These are phyloP conservation scores for Arbacia lixula DNA, from an alignment of 53 echinoderm and acorn worm species.

Conservation along the genomic window DNA sequence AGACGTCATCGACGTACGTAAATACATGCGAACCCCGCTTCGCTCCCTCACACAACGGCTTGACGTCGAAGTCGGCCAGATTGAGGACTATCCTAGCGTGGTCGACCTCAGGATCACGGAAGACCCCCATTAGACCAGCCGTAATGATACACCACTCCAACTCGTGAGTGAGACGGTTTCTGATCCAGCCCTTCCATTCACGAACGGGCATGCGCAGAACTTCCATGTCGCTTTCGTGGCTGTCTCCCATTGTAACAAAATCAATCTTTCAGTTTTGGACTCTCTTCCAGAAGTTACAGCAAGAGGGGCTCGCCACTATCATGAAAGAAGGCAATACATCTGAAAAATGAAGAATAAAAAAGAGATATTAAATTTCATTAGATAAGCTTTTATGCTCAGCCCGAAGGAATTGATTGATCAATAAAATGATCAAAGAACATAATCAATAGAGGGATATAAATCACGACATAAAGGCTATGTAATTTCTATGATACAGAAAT, in stretches of 20 bases:
- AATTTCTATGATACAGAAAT: too few species aligned
- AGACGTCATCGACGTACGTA: constrained; percentile 31
- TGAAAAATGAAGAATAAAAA: background rate
- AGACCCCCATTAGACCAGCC: constrained; percentile 48
- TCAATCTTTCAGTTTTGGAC: too few species aligned
- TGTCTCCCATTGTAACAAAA: too few species aligned
- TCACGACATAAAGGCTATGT: too few species aligned
- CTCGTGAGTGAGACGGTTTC: constrained; percentile 41
- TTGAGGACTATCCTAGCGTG: constrained; percentile 39
- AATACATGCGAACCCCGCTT: constrained; percentile 23
- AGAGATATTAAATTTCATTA: too few species aligned
- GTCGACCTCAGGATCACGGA: constrained; percentile 45
- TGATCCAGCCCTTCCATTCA: constrained; percentile 50
- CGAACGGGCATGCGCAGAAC: background rate
- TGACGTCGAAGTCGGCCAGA: constrained; percentile 35
- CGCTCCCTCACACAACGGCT: constrained; percentile 36
- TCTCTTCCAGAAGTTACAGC: too few species aligned
- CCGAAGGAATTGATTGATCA: too few species aligned
- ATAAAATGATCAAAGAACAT: too few species aligned
- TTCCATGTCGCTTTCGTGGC: background rate
- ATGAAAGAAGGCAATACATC: background rate
- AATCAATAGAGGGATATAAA: too few species aligned
- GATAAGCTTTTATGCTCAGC: too few species aligned
- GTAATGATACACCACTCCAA: constrained; percentile 56
- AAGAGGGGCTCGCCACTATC: too few species aligned